phyloP scores from a whole-genome alignment of 2,797 vertebrate genomes.

The Euphonia xanthogaster region DNA sequence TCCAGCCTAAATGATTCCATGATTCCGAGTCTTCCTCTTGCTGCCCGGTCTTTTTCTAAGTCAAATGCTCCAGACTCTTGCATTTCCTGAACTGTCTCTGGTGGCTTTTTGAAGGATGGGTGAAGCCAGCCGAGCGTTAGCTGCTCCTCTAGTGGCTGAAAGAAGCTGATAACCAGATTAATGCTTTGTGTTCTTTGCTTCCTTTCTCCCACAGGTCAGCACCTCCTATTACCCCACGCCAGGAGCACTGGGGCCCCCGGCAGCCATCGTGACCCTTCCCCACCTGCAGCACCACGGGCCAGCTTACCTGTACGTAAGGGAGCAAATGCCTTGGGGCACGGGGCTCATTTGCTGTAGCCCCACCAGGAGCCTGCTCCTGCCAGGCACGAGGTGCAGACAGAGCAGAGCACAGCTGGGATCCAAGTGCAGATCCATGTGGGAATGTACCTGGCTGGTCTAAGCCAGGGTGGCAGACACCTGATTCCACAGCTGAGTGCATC shows the following conservation, averaged over 20 bases:
- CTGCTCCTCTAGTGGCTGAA: background rate
- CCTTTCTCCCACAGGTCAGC: conserved; percentile 63
- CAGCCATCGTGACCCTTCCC: conserved; percentile 68
- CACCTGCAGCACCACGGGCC: conserved; percentile 74
- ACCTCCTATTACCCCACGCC: conserved; percentile 43
- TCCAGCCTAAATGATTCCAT: background rate
- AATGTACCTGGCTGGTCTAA: fast-evolving
- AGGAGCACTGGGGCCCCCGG: conserved; percentile 56
- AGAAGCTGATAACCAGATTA: background rate
- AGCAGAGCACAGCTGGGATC: background rate
- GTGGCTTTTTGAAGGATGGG: background rate
- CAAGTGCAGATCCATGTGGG: fast-evolving
- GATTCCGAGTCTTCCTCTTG: background rate
- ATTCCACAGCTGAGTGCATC: background rate
- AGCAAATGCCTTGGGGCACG: fast-evolving
- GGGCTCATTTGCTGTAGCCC: fast-evolving
- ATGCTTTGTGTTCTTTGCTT: background rate
- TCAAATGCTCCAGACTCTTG: background rate
- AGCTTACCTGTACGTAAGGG: conserved; percentile 74
- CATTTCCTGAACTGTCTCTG: background rate
- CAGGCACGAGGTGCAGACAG: background rate
- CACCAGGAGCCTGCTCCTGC: background rate
- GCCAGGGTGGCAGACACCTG: background rate
- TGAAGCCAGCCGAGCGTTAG: background rate
- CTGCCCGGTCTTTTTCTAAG: background rate